These are phyloP conservation scores for Acropternis orthonyx DNA, from an alignment of 2,797 vertebrate species.

Conservation along the genomic window DNA sequence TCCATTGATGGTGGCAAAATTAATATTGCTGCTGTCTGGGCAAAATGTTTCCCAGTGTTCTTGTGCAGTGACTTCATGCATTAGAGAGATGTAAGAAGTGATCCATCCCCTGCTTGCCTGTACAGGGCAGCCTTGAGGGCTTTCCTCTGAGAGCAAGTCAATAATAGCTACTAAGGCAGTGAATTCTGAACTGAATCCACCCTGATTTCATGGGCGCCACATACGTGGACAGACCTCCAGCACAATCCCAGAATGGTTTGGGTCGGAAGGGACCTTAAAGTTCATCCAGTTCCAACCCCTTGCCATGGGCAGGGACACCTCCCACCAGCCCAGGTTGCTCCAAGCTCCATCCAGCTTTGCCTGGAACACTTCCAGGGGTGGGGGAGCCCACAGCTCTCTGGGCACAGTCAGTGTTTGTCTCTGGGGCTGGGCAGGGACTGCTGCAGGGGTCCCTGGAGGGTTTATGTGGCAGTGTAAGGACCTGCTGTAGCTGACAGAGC, in stretches of 20 bases:
- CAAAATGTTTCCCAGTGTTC: not conserved
- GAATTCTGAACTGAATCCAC: not conserved
- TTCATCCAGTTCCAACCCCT: not conserved
- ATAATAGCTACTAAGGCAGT: not conserved
- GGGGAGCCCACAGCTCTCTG: not conserved
- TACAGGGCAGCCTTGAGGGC: not conserved
- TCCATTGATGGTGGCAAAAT: not conserved
- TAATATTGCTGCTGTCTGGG: not conserved
- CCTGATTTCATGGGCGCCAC: not conserved
- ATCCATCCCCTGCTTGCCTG: not conserved
- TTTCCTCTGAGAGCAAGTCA: not conserved
- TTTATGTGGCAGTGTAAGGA: not conserved
- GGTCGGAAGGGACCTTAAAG: not conserved
- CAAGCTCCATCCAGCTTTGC: fast-evolving
- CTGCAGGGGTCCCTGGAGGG: not conserved
- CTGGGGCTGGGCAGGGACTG: not conserved
- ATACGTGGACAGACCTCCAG: not conserved
- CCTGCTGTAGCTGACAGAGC: fast-evolving
- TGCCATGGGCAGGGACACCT: not conserved
- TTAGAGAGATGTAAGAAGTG: not conserved
- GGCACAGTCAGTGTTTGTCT: not conserved
- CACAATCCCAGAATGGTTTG: not conserved
- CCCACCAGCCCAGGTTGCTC: not conserved
- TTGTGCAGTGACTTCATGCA: not conserved
- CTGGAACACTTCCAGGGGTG: not conserved